Percentiles rank a stretch among this genome's conserved stretches.
Evolutionary conservation across 2,888 invertebrate species (phyloP).

Genomic region (Drosophila longiperda): DNA sequence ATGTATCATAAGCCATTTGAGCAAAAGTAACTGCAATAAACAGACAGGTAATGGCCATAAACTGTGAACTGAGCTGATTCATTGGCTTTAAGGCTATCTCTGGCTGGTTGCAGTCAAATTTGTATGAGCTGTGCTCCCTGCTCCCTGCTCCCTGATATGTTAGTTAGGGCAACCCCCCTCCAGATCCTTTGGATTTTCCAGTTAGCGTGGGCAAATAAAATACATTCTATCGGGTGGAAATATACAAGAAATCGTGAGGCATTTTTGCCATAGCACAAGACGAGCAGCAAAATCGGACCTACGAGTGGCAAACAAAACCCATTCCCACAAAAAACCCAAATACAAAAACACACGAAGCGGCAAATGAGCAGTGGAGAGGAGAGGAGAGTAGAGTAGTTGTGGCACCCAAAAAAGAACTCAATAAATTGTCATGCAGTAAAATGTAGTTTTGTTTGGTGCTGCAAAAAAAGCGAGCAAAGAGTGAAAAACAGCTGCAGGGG

Average conservation of each 20-base stretch:
- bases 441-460: constrained; percentile 64
- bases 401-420: constrained; percentile 68
- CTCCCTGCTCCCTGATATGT: constrained; percentile 13
- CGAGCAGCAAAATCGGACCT: constrained; percentile 64
- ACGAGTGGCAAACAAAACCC: constrained; percentile 47
- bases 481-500: constrained; percentile 8
- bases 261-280: constrained; percentile 50
- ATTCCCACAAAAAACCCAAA: constrained; percentile 25
- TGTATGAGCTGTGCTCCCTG: constrained; percentile 34
- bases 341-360: constrained; percentile 54
- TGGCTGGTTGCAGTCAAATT: constrained; percentile 35
- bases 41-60: constrained; percentile 50
- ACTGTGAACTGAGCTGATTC: constrained; percentile 36
- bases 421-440: constrained; percentile 82
- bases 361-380: constrained; percentile 49
- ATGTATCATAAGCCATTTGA: constrained; percentile 6
- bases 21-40: constrained; percentile 19
- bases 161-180: constrained; percentile 22
- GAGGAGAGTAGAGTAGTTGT: not conserved
- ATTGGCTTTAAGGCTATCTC: constrained; percentile 45
- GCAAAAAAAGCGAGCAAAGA: constrained; percentile 41
- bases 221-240: constrained; percentile 49
- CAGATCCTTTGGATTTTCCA: not conserved
- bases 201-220: constrained; percentile 49
- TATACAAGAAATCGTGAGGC: constrained; percentile 52